phyloP scores from a whole-genome alignment of 2,797 vertebrate species.

The Balearica regulorum region DNA sequence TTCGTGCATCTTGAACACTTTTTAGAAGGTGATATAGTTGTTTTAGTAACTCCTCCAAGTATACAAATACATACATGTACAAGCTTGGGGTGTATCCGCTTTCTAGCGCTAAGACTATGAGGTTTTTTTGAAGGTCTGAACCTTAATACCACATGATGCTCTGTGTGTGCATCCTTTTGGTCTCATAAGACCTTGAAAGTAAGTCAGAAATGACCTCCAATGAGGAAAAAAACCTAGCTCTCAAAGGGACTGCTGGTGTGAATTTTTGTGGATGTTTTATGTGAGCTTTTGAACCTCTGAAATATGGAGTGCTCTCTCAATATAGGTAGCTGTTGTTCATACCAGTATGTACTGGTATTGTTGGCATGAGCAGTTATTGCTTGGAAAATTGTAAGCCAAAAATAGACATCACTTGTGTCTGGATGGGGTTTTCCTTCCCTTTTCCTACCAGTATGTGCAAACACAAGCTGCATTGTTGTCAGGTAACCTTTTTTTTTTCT shows the following conservation, averaged over 20 bases:
- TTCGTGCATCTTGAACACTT: not conserved
- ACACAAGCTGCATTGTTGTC: not conserved
- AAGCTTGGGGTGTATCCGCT: not conserved
- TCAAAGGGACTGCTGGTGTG: not conserved
- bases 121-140: not conserved
- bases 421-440: not conserved
- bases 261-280: not conserved
- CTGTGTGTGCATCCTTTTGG: not conserved
- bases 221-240: not conserved
- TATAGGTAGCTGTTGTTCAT: not conserved
- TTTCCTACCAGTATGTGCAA: not conserved
- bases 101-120: not conserved
- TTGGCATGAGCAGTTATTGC: not conserved
- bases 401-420: not conserved
- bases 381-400: not conserved
- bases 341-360: not conserved
- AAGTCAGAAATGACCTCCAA: not conserved
- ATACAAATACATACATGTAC: not conserved
- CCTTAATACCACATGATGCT: not conserved
- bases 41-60: not conserved
- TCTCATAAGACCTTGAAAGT: not conserved
- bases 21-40: not conserved
- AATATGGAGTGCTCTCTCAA: not conserved
- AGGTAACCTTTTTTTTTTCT: not conserved
- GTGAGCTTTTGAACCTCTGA: not conserved